phyloP scores from a whole-genome alignment of 2,888 invertebrate species.

The Agrotis segetum region DNA sequence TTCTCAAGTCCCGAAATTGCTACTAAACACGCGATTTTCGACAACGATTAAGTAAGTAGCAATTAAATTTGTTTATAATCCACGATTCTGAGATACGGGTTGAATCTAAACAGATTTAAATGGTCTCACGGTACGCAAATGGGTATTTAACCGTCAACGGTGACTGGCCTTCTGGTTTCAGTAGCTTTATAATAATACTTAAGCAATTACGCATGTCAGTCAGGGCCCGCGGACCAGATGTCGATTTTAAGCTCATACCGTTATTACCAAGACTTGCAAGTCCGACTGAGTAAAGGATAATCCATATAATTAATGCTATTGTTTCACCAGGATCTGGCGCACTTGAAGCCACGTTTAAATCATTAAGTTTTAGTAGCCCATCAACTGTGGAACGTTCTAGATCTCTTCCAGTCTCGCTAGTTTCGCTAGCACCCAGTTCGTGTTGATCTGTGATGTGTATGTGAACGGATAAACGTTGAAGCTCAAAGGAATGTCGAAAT shows the following conservation, averaged over 20 bases:
- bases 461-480: slow-evolving; percentile 20
- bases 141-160: slow-evolving; percentile 71
- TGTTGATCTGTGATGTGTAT: slow-evolving; percentile 38
- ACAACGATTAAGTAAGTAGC: slow-evolving; percentile 48
- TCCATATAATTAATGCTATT: slow-evolving; percentile 76
- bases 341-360: slow-evolving; percentile 62
- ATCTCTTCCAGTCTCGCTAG: slow-evolving; percentile 39
- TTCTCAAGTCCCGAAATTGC: slow-evolving; percentile 46
- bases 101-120: slow-evolving; percentile 66
- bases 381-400: slow-evolving; percentile 58
- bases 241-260: slow-evolving; percentile 74
- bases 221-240: slow-evolving; percentile 82
- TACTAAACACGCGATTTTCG: slow-evolving; percentile 60
- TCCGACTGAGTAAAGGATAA: slow-evolving; percentile 72
- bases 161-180: slow-evolving; percentile 79
- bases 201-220: slow-evolving; percentile 76
- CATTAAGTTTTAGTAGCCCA: slow-evolving; percentile 63
- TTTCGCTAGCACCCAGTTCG: slow-evolving; percentile 28
- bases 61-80: slow-evolving; percentile 58
- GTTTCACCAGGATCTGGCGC: slow-evolving; percentile 70
- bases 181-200: slow-evolving; percentile 85
- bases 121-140: slow-evolving; percentile 73
- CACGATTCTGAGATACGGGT: slow-evolving; percentile 40
- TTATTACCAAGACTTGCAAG: slow-evolving; percentile 76
- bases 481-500: slow-evolving; percentile 40